A percentile compares a stretch with the other conserved stretches of the same genome.
Conservation (phyloP, 2,113 vertebrate genomes). For the Platycercus adscitus region DNA sequence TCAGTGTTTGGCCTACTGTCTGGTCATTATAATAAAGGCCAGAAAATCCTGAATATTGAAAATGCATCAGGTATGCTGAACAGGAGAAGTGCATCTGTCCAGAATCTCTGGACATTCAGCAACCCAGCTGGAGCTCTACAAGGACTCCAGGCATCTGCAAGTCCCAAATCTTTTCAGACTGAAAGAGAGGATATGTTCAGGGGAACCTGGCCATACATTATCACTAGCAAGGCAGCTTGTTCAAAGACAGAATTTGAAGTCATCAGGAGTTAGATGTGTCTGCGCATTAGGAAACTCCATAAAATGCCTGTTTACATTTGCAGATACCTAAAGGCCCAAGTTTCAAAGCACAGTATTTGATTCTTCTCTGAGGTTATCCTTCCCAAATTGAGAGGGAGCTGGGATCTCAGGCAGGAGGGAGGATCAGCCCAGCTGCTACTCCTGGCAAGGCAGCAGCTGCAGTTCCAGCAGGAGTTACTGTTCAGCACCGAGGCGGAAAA, state of each 20-base stretch:
- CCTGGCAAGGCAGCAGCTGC: not conserved
- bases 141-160: not conserved
- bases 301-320: conserved; percentile 34
- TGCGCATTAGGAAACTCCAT: not conserved
- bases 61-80: not conserved
- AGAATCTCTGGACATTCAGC: not conserved
- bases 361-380: not conserved
- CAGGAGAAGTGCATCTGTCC: not conserved
- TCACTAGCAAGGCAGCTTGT: not conserved
- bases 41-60: not conserved
- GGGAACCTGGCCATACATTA: not conserved
- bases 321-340: not conserved
- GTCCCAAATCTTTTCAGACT: not conserved
- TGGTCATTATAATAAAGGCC: not conserved
- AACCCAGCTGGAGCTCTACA: not conserved
- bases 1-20: not conserved
- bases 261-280: not conserved
- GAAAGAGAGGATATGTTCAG: not conserved
- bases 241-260: conserved; percentile 28
- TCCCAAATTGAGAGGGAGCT: not conserved
- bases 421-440: not conserved
- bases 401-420: not conserved
- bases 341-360: not conserved
- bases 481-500: not conserved
- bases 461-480: not conserved